Evolutionary conservation across 2,113 vertebrate species (phyloP).

Genomic region (Zosterops lateralis): DNA sequence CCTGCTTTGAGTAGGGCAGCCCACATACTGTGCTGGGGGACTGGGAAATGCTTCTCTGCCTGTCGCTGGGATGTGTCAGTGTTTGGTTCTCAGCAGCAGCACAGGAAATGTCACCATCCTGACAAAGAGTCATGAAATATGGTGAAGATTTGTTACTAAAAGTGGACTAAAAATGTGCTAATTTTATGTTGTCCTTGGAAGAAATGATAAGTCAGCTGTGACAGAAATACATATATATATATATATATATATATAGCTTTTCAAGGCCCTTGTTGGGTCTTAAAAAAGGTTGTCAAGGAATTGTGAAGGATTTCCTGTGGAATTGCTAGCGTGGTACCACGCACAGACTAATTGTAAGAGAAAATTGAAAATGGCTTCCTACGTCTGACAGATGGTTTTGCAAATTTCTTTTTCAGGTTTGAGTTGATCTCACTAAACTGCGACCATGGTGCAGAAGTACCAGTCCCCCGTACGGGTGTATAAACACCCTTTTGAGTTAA

Average conservation of each 20-base stretch:
- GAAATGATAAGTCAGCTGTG: background rate
- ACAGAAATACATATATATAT: background rate
- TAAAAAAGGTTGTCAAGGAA: background rate
- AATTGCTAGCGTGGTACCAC: background rate
- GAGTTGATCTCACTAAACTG: slow-evolving; percentile 10
- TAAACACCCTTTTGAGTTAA: slow-evolving; percentile 91
- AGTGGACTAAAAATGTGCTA: background rate
- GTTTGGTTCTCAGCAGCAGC: background rate
- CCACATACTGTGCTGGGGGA: rapidly evolving
- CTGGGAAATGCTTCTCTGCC: background rate
- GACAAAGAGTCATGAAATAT: background rate
- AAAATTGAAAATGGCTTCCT: background rate
- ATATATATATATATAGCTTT: background rate
- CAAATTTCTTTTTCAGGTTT: slow-evolving; percentile 69
- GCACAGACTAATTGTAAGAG: background rate
- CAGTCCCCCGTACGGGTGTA: slow-evolving; percentile 95
- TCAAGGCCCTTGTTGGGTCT: background rate
- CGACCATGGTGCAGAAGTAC: slow-evolving; percentile 94
- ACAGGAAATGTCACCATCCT: slow-evolving; percentile 17
- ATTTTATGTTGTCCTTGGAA: background rate
- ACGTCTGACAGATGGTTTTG: background rate
- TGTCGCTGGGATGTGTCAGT: background rate
- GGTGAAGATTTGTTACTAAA: slow-evolving; percentile 18
- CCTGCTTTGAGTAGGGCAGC: background rate
- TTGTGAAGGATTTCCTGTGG: background rate